Conservation (phyloP, 1,140 invertebrate genomes). For the Pteromalus puparum region DNA sequence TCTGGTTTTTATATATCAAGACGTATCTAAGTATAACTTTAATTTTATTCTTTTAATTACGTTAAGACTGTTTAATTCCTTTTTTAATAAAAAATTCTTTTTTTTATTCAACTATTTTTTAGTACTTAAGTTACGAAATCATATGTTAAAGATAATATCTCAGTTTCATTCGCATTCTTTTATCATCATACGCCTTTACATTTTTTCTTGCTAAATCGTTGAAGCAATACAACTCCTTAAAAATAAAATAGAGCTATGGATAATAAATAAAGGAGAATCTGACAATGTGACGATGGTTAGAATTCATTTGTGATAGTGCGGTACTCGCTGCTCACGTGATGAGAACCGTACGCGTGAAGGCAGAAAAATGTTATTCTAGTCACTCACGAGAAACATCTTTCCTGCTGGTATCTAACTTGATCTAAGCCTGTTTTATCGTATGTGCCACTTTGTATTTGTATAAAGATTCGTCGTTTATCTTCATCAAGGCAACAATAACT, state of each 20-base stretch:
- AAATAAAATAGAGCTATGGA: background rate
- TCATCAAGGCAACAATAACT: background rate
- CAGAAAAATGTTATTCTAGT: conserved; percentile 36
- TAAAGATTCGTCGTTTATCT: background rate
- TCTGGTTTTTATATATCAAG: no score
- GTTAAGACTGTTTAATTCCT: background rate
- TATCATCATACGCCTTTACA: background rate
- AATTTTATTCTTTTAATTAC: background rate
- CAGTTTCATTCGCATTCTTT: background rate
- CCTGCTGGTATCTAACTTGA: background rate
- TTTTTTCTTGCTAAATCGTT: background rate
- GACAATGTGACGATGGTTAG: background rate
- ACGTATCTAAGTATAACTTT: no score
- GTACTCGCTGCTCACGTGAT: background rate
- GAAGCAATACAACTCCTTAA: background rate
- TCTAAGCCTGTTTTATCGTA: background rate
- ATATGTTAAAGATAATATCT: background rate
- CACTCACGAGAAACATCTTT: conserved; percentile 19
- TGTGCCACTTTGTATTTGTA: background rate
- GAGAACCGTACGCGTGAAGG: background rate
- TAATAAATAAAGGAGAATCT: background rate
- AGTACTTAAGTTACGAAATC: background rate
- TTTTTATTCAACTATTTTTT: background rate
- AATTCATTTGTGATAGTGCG: conserved; percentile 8
- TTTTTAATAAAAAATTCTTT: background rate